These are phyloP conservation scores for Clarias magur DNA, from an alignment of 2,113 vertebrate genomes.

Conservation along the genomic window DNA sequence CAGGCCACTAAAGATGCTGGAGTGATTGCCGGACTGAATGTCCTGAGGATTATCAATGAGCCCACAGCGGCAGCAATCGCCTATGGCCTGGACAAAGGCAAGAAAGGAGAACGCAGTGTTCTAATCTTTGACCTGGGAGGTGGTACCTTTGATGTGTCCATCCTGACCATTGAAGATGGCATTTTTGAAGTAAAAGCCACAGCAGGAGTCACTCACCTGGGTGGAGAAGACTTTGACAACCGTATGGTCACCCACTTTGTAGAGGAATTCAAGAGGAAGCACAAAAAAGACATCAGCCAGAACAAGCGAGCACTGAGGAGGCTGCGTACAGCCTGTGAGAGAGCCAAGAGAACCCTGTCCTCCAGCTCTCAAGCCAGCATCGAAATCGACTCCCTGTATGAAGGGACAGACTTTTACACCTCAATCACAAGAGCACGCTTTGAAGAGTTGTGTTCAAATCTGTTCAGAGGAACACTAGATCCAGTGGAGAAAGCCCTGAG, in stretches of 20 bases:
- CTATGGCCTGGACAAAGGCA: conserved; percentile 87
- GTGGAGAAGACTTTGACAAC: conserved; percentile 88
- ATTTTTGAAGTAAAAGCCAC: conserved; percentile 78
- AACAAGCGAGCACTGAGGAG: no score
- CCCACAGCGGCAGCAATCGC: conserved; percentile 90
- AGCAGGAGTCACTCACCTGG: conserved; percentile 84
- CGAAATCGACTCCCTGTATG: conserved; percentile 53
- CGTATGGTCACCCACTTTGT: conserved; percentile 40
- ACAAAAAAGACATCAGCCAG: no score
- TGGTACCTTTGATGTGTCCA: conserved; percentile 83
- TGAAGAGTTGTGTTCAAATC: conserved; percentile 82
- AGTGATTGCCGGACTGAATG: conserved; percentile 85
- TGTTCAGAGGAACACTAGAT: conserved; percentile 87
- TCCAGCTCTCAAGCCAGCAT: conserved; percentile 88
- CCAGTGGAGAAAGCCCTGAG: conserved; percentile 80
- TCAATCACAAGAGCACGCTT: conserved; percentile 68
- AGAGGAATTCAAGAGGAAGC: no score
- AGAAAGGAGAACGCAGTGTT: conserved; percentile 80
- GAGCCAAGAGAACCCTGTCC: conserved; percentile 83
- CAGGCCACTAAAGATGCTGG: conserved; percentile 55
- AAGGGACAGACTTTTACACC: conserved; percentile 88
- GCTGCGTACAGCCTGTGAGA: conserved; percentile 22
- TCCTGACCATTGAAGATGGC: neutral
- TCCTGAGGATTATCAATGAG: conserved; percentile 86
- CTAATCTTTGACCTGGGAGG: conserved; percentile 83